Evolutionary conservation across 2,888 invertebrate genomes (phyloP).

Genomic region (Malachius bipustulatus): DNA sequence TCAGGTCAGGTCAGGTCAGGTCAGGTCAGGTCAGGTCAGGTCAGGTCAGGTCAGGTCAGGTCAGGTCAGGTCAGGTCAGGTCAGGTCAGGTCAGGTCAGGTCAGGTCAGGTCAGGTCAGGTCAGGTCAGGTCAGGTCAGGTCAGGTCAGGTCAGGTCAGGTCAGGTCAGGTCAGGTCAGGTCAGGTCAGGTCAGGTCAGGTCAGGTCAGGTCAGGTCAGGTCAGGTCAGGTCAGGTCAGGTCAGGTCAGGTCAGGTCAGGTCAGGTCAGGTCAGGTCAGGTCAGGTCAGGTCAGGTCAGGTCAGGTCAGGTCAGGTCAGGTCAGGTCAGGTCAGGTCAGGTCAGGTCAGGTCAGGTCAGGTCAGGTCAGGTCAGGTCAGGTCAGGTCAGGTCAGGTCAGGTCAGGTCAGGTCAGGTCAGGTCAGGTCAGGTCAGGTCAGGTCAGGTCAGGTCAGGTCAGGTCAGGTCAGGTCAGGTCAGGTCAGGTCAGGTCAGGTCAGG

Average conservation of each 20-base stretch:
- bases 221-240: constrained; percentile 6
- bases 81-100: constrained; percentile 12
- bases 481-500: constrained; percentile 10
- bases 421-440: constrained; percentile 9
- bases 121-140: constrained; percentile 12
- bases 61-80: constrained; percentile 12
- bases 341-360: constrained; percentile 9
- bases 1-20: constrained; percentile 18
- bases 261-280: constrained; percentile 2
- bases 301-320: constrained; percentile 10
- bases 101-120: constrained; percentile 12
- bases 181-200: constrained; percentile 11
- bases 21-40: constrained; percentile 18
- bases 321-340: constrained; percentile 9
- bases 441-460: constrained; percentile 10
- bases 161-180: constrained; percentile 12
- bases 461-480: constrained; percentile 10
- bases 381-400: constrained; percentile 10
- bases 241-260: constrained; percentile 10
- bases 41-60: constrained; percentile 16
- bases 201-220: neutral
- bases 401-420: constrained; percentile 9
- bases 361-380: constrained; percentile 10
- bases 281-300: constrained; percentile 7
- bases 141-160: constrained; percentile 12